Evolutionary conservation across 2,888 invertebrate species (phyloP).

Genomic region (Tenthredo livida): DNA sequence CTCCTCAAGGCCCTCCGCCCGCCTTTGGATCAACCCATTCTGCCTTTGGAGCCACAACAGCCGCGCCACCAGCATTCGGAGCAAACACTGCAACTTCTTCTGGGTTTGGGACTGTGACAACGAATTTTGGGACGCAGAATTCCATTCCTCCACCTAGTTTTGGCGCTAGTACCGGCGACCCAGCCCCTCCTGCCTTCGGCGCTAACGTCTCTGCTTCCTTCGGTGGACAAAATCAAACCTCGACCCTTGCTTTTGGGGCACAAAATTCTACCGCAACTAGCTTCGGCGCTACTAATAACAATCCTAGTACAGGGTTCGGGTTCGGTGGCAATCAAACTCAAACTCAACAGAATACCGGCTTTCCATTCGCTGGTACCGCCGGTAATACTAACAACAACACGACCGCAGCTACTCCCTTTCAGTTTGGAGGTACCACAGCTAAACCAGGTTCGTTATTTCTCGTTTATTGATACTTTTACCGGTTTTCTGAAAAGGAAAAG

Average conservation of each 20-base stretch:
- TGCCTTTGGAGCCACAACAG: constrained; percentile 52
- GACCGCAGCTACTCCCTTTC: constrained; percentile 62
- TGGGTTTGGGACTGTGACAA: constrained; percentile 45
- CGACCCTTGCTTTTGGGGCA: constrained; percentile 55
- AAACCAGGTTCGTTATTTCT: constrained; percentile 64
- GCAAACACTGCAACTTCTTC: constrained; percentile 46
- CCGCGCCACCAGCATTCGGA: constrained; percentile 48
- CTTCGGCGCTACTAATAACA: constrained; percentile 58
- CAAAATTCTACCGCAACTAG: constrained; percentile 53
- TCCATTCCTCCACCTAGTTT: constrained; percentile 46
- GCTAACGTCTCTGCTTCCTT: constrained; percentile 59
- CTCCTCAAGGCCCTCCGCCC: constrained; percentile 26
- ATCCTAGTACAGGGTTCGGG: constrained; percentile 58
- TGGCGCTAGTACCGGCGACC: constrained; percentile 34
- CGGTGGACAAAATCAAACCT: constrained; percentile 56
- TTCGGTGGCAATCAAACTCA: constrained; percentile 60
- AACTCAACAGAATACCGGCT: constrained; percentile 56
- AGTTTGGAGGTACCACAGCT: constrained; percentile 67
- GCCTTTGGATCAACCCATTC: constrained; percentile 49
- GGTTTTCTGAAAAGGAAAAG: background rate
- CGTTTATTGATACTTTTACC: background rate
- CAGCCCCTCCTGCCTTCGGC: constrained; percentile 50
- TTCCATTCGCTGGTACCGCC: constrained; percentile 58
- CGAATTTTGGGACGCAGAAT: constrained; percentile 52
- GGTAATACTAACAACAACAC: constrained; percentile 7